A percentile compares a stretch with the other conserved stretches of the same genome.
These are phyloP conservation scores for Lycopodina hypogea DNA, from an alignment of 37 sponge, comb jelly and placozoan genomes.

Conservation along the genomic window DNA sequence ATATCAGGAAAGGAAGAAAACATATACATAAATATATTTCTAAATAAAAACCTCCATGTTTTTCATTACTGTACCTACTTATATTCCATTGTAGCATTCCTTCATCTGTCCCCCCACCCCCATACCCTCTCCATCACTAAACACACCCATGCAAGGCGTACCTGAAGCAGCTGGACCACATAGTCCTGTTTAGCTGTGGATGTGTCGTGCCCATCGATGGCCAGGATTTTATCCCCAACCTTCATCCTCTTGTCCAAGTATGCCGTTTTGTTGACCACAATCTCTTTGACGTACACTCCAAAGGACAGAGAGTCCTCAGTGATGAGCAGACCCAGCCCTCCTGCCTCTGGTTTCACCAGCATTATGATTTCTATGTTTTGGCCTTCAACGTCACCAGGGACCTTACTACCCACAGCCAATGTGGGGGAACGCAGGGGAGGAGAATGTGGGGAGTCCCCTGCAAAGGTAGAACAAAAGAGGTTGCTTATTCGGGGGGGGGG, in stretches of 20 bases:
- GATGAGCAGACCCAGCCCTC: constrained; percentile 72
- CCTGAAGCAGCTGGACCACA: constrained; percentile 55
- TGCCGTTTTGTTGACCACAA: constrained; percentile 58
- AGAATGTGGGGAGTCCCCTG: not conserved
- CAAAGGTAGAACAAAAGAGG: constrained; percentile 4
- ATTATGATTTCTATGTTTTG: constrained; percentile 47
- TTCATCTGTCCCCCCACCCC: too few relatives aligned
- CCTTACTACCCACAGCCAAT: not conserved
- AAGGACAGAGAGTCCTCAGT: constrained; percentile 29
- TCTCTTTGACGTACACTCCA: constrained; percentile 60
- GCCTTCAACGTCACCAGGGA: not conserved
- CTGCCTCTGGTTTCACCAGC: constrained; percentile 42
- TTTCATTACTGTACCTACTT: too few relatives aligned
- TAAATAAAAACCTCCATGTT: too few relatives aligned
- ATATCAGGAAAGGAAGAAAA: too few relatives aligned
- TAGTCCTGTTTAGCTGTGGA: constrained; percentile 44
- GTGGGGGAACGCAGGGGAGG: not conserved
- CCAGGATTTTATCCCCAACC: constrained; percentile 75
- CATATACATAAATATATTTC: too few relatives aligned
- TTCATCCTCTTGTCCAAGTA: constrained; percentile 43
- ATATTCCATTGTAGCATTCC: too few relatives aligned
- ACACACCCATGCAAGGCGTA: not conserved
- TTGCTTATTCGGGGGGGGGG: constrained; percentile 5
- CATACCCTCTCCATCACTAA: too few relatives aligned
- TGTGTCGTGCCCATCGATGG: constrained; percentile 68